These are phyloP conservation scores for Gastracanthus pulcherrimus DNA, from an alignment of 2,888 invertebrate species.

Conservation along the genomic window DNA sequence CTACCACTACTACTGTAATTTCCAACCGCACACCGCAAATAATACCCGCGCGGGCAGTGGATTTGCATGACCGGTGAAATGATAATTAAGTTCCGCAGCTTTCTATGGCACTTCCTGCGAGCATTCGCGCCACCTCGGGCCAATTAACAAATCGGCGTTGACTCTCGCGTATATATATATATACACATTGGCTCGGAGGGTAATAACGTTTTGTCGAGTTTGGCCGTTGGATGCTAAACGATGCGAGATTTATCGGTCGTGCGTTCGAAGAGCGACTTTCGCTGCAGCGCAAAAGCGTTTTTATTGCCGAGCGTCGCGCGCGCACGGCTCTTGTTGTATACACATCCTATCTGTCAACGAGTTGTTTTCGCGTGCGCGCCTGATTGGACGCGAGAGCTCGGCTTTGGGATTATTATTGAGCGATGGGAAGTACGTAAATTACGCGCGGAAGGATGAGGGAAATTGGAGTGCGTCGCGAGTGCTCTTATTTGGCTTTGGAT, in stretches of 20 bases:
- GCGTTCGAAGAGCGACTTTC: slow-evolving; percentile 23
- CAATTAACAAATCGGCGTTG: slow-evolving; percentile 31
- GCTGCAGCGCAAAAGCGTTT: not conserved
- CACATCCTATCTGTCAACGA: slow-evolving; percentile 31
- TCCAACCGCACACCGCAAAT: slow-evolving; percentile 16
- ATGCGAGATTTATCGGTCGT: slow-evolving; percentile 18
- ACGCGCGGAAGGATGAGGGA: not conserved
- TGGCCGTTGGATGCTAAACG: not conserved
- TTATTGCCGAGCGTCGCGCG: not conserved
- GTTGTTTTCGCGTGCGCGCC: not conserved
- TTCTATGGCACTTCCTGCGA: slow-evolving; percentile 15
- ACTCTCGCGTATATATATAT: not conserved
- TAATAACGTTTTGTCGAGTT: slow-evolving; percentile 7
- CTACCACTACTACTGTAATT: slow-evolving; percentile 34
- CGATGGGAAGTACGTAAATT: not conserved
- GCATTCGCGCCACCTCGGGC: slow-evolving; percentile 20
- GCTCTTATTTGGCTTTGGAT: not conserved
- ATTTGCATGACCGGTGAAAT: slow-evolving; percentile 39
- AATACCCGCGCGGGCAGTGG: not conserved
- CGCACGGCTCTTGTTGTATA: slow-evolving; percentile 4
- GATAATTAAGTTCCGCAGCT: slow-evolving; percentile 23
- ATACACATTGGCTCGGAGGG: not conserved
- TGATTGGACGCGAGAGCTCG: not conserved
- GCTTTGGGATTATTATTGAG: not conserved
- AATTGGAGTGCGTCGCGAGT: not conserved